These are phyloP conservation scores for Lepilemur ruficaudatus DNA, from an alignment of 2,797 vertebrate species.

Conservation along the genomic window DNA sequence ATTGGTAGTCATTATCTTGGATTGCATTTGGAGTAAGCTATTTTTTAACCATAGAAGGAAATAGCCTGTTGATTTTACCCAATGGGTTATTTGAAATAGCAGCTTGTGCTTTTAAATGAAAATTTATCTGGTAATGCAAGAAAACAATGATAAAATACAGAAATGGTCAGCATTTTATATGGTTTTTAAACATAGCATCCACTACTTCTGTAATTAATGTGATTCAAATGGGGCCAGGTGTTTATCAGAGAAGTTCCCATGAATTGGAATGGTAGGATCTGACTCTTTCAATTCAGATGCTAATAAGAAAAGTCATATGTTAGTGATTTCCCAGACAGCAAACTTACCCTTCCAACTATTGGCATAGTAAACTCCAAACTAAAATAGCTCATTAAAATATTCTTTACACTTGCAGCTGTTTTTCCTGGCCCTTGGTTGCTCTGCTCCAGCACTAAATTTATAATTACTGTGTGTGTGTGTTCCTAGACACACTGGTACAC, in stretches of 20 bases:
- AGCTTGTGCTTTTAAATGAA: slow-evolving; percentile 34
- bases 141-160: slow-evolving; percentile 1
- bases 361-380: background rate
- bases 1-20: background rate
- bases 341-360: slow-evolving; percentile 13
- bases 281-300: background rate
- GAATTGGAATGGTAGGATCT: background rate
- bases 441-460: slow-evolving; percentile 35
- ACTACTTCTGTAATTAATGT: slow-evolving; percentile 27
- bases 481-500: background rate
- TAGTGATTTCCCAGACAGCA: background rate
- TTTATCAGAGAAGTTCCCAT: background rate
- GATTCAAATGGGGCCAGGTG: background rate
- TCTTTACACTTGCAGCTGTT: slow-evolving; percentile 45
- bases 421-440: slow-evolving; percentile 38
- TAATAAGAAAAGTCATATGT: background rate
- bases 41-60: slow-evolving; percentile 58
- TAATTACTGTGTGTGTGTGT: background rate
- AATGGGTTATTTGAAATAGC: slow-evolving; percentile 16
- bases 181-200: background rate
- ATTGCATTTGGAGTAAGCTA: slow-evolving; percentile 20
- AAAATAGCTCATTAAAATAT: slow-evolving; percentile 44
- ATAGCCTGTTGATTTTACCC: slow-evolving; percentile 30
- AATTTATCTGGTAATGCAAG: background rate
- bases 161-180: slow-evolving; percentile 4